Conservation (phyloP, 1,140 invertebrate genomes). For the Oncopodura yosiiana region DNA sequence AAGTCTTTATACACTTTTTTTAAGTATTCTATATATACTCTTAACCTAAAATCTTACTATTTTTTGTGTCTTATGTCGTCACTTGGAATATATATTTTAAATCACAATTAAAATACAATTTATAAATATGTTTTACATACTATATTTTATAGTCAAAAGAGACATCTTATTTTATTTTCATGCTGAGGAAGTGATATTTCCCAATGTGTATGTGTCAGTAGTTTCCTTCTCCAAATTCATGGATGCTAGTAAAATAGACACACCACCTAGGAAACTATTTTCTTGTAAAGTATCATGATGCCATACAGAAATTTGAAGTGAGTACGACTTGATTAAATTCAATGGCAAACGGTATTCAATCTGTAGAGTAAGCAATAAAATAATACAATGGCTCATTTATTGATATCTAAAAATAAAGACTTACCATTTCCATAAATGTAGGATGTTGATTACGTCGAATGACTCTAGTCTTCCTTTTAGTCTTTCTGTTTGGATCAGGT, state of each 20-base stretch:
- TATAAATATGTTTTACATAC: not conserved
- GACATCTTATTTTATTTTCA: not conserved
- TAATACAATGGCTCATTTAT: not conserved
- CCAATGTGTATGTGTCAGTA: constrained; percentile 66
- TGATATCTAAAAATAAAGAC: constrained; percentile 19
- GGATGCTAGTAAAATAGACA: constrained; percentile 57
- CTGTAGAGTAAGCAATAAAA: constrained; percentile 44
- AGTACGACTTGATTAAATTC: constrained; percentile 62
- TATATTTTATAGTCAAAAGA: too few relatives aligned
- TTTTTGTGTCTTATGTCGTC: too few relatives aligned
- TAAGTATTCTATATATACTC: not conserved
- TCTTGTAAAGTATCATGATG: constrained; percentile 89
- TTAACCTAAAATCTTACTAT: not conserved
- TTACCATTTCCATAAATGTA: constrained; percentile 95
- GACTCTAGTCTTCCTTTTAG: constrained; percentile 91
- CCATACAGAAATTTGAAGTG: constrained; percentile 86
- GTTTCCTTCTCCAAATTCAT: constrained; percentile 66
- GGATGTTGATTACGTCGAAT: constrained; percentile 84
- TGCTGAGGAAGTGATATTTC: constrained; percentile 40
- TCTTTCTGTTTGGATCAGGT: constrained; percentile 67
- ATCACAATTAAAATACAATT: too few relatives aligned
- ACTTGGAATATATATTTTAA: too few relatives aligned
- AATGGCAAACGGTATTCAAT: constrained; percentile 77
- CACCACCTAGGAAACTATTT: constrained; percentile 86
- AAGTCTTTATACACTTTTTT: not conserved